A percentile compares a stretch with the other conserved stretches of the same genome.
These are phyloP conservation scores for Buathra laborator DNA, from an alignment of 2,888 invertebrate genomes.

Conservation along the genomic window DNA sequence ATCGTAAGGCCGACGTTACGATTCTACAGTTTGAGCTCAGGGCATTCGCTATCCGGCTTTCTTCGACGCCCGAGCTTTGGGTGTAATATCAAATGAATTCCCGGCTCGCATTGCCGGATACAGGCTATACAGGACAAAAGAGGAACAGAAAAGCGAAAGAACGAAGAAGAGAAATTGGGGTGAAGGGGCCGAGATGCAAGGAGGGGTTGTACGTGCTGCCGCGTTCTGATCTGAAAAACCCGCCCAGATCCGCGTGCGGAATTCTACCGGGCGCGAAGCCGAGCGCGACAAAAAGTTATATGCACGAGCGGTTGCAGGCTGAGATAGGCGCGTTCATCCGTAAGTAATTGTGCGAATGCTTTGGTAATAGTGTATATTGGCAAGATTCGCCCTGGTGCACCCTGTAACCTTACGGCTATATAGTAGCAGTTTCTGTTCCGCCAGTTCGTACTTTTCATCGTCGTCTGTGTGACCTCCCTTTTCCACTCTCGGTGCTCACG, in stretches of 20 bases:
- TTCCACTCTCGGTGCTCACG: background rate
- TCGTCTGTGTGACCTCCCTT: background rate
- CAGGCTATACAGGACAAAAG: constrained; percentile 14
- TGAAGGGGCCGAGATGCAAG: background rate
- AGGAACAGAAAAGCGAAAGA: background rate
- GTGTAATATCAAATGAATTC: constrained; percentile 60
- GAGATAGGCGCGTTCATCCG: constrained; percentile 47
- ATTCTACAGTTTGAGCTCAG: constrained; percentile 45
- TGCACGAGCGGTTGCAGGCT: constrained; percentile 44
- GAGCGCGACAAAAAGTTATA: constrained; percentile 21
- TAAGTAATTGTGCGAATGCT: constrained; percentile 42
- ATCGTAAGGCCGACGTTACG: constrained; percentile 56
- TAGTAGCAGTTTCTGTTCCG: background rate
- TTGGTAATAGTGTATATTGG: constrained; percentile 48
- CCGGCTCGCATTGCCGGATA: constrained; percentile 54
- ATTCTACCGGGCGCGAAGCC: constrained; percentile 13
- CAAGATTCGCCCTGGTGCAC: constrained; percentile 36
- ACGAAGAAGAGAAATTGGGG: background rate
- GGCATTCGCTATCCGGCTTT: constrained; percentile 49
- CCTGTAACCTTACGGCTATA: constrained; percentile 22
- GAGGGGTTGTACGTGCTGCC: constrained; percentile 40
- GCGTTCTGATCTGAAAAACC: constrained; percentile 14
- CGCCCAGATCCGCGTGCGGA: background rate
- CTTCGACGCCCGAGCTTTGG: constrained; percentile 28
- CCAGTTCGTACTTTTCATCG: constrained; percentile 6